Percentiles rank a stretch among this genome's conserved stretches.
These are phyloP conservation scores for Hemistola chrysoprasaria DNA, from an alignment of 2,888 invertebrate genomes.

Conservation along the genomic window DNA sequence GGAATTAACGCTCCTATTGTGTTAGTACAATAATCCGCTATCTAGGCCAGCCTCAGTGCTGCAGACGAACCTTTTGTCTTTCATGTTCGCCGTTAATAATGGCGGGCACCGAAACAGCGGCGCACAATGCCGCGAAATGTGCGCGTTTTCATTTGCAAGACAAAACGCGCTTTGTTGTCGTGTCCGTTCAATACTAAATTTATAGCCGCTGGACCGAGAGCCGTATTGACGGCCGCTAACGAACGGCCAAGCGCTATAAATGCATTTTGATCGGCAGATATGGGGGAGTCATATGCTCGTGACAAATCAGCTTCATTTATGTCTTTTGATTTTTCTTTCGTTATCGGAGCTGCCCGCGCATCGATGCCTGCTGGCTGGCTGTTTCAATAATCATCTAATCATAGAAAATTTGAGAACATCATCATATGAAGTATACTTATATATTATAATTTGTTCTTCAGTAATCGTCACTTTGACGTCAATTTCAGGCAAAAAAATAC, in stretches of 20 bases:
- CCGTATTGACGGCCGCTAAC: constrained; percentile 76
- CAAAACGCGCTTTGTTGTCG: constrained; percentile 81
- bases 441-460: no score
- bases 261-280: constrained; percentile 67
- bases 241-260: constrained; percentile 70
- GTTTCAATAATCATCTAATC: no score
- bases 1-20: constrained; percentile 81
- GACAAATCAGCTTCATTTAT: constrained; percentile 29
- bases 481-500: no score
- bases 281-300: constrained; percentile 21
- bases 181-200: constrained; percentile 81
- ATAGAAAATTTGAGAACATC: no score
- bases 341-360: no score
- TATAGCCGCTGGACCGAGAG: constrained; percentile 77
- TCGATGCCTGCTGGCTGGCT: no score
- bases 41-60: constrained; percentile 82
- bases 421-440: no score
- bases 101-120: constrained; percentile 82
- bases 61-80: constrained; percentile 83
- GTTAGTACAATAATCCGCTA: constrained; percentile 82
- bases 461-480: no score
- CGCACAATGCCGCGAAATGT: constrained; percentile 82
- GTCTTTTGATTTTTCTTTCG: constrained; percentile 10
- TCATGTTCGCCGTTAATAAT: constrained; percentile 83
- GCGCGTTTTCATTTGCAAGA: constrained; percentile 83